Conservation (phyloP, 64 coral and sea anemone genomes). For the Dendrophyllia cribrosa region DNA sequence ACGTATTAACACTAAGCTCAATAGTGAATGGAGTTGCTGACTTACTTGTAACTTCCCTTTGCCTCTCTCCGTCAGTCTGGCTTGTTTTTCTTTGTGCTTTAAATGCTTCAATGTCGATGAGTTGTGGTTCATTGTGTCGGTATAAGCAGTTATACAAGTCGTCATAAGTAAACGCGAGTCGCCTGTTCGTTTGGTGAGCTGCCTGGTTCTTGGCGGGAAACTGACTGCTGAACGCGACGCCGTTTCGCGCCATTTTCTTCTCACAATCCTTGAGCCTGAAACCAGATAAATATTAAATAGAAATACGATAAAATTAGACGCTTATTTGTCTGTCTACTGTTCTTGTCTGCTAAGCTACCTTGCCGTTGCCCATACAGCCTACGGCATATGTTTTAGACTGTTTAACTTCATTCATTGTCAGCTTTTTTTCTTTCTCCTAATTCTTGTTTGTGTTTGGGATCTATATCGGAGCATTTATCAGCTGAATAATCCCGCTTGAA, state of each 20-base stretch:
- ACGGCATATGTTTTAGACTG: too few species aligned
- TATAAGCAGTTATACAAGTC: slow-evolving; percentile 53
- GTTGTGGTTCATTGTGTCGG: slow-evolving; percentile 33
- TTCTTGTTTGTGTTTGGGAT: neutral
- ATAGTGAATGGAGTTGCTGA: neutral
- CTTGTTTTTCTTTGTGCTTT: slow-evolving; percentile 43
- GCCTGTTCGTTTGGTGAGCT: neutral
- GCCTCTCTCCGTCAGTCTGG: neutral
- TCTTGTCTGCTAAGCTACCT: too few species aligned
- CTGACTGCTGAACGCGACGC: slow-evolving; percentile 5
- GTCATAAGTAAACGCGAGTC: slow-evolving; percentile 38
- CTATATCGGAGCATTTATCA: neutral
- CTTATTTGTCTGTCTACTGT: neutral
- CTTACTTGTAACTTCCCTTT: slow-evolving; percentile 23
- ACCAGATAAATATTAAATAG: neutral
- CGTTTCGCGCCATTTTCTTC: slow-evolving; percentile 37
- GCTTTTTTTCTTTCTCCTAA: too few species aligned
- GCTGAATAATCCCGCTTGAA: slow-evolving; percentile 15
- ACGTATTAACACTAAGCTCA: too few species aligned
- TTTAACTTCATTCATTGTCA: too few species aligned
- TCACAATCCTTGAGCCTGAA: neutral
- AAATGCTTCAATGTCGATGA: slow-evolving; percentile 44
- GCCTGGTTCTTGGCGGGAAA: slow-evolving; percentile 39
- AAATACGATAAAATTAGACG: neutral
- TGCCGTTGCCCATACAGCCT: too few species aligned